Evolutionary conservation across 2,113 vertebrate genomes (phyloP).

Genomic region (Elachura formosa): DNA sequence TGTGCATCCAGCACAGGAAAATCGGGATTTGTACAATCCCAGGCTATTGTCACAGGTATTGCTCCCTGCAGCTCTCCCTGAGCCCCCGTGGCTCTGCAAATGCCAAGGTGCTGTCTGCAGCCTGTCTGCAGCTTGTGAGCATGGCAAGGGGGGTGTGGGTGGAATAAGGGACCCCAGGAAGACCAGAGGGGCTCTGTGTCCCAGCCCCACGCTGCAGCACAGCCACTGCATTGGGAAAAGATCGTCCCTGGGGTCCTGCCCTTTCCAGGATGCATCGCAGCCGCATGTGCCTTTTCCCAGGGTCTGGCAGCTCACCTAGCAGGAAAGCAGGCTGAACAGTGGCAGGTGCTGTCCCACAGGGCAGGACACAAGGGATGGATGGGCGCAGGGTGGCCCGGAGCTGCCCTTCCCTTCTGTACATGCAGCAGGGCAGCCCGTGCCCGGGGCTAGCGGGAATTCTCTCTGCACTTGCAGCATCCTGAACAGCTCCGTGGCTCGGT

Average conservation of each 20-base stretch:
- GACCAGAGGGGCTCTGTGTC: fast-evolving
- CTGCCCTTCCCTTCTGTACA: not conserved
- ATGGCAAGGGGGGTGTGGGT: fast-evolving
- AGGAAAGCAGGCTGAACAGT: not conserved
- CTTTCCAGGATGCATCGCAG: not conserved
- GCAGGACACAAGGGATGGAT: fast-evolving
- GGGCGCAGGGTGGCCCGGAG: fast-evolving
- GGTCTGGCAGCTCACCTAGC: not conserved
- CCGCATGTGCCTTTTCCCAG: not conserved
- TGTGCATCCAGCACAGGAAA: not conserved
- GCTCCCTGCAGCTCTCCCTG: not conserved
- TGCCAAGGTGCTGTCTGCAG: not conserved
- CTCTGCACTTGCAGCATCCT: not conserved
- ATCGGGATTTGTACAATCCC: not conserved
- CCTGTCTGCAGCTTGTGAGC: not conserved
- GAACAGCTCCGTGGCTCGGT: not conserved
- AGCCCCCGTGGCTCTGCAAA: fast-evolving
- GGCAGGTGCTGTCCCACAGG: not conserved
- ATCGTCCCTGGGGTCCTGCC: not conserved
- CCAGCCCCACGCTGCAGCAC: fast-evolving
- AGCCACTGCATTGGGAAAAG: not conserved
- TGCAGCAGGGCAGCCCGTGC: not conserved
- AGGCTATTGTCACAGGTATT: not conserved
- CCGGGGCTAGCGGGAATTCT: not conserved
- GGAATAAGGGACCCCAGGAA: not conserved